A percentile compares a stretch with the other conserved stretches of the same genome.
These are phyloP conservation scores for Uropsilus gracilis DNA, from an alignment of 2,113 vertebrate species.

Conservation along the genomic window DNA sequence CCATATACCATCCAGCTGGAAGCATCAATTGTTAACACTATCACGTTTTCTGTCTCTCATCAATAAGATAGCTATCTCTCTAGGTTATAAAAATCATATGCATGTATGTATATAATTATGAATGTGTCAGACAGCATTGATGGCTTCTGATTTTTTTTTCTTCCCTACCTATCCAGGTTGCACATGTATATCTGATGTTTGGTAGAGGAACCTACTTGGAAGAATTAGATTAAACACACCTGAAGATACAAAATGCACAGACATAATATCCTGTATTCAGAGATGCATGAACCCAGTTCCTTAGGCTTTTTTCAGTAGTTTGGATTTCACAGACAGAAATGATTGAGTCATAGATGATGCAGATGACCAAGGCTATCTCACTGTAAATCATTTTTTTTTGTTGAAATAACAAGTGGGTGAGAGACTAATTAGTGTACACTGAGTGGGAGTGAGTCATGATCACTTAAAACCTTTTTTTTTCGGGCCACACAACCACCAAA, in stretches of 20 bases:
- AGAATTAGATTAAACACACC: conserved; percentile 6
- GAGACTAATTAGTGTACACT: conserved; percentile 59
- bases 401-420: conserved; percentile 54
- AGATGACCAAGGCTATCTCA: conserved; percentile 42
- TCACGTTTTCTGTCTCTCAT: background rate
- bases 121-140: background rate
- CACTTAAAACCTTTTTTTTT: conserved; percentile 53
- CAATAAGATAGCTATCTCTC: no score
- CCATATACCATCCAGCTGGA: background rate
- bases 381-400: background rate
- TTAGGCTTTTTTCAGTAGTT: conserved; percentile 31
- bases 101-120: background rate
- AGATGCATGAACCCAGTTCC: background rate
- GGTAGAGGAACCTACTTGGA: conserved; percentile 1
- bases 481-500: conserved; percentile 28
- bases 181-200: background rate
- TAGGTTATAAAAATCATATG: no score
- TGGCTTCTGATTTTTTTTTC: background rate
- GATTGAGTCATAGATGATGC: conserved; percentile 35
- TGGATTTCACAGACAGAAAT: conserved; percentile 47
- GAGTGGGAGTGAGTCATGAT: conserved; percentile 54
- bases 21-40: background rate
- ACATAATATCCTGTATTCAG: background rate
- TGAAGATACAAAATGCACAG: background rate
- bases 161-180: background rate